These are phyloP conservation scores for Neodiprion fabricii DNA, from an alignment of 1,140 invertebrate species.

Conservation along the genomic window DNA sequence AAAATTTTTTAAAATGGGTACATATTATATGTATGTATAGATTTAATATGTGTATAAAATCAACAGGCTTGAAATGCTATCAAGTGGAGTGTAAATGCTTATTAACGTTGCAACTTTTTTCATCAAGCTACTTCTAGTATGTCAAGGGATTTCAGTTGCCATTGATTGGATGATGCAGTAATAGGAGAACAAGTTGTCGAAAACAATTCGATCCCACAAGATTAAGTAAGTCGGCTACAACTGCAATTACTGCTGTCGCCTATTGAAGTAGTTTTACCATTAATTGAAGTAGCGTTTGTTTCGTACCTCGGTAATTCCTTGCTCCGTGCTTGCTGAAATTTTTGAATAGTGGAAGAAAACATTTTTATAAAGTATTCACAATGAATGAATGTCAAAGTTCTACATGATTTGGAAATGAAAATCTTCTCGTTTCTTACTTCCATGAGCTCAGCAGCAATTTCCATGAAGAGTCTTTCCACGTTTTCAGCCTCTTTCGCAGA, in stretches of 20 bases:
- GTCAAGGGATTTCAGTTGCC: background rate
- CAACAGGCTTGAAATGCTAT: background rate
- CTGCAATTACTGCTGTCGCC: slow-evolving; percentile 72
- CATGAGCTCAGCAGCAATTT: slow-evolving; percentile 93
- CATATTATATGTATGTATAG: background rate
- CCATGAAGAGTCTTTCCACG: slow-evolving; percentile 95
- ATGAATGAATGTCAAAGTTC: slow-evolving; percentile 15
- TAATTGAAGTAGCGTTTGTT: slow-evolving; percentile 72
- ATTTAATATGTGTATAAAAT: background rate
- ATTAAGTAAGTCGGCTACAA: slow-evolving; percentile 57
- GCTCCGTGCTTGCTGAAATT: slow-evolving; percentile 76
- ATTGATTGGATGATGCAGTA: background rate
- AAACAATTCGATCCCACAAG: background rate
- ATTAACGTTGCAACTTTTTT: background rate
- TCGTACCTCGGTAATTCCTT: slow-evolving; percentile 80
- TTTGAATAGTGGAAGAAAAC: slow-evolving; percentile 24
- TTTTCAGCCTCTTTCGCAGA: slow-evolving; percentile 98
- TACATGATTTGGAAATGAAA: background rate
- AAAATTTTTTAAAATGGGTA: background rate
- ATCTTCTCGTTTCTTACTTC: slow-evolving; percentile 65
- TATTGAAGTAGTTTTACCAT: slow-evolving; percentile 73
- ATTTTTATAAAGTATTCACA: slow-evolving; percentile 12
- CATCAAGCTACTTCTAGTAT: background rate
- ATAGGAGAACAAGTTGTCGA: background rate
- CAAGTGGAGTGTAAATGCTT: background rate